These are phyloP conservation scores for Nysson spinosus DNA, from an alignment of 2,888 invertebrate species.

Conservation along the genomic window DNA sequence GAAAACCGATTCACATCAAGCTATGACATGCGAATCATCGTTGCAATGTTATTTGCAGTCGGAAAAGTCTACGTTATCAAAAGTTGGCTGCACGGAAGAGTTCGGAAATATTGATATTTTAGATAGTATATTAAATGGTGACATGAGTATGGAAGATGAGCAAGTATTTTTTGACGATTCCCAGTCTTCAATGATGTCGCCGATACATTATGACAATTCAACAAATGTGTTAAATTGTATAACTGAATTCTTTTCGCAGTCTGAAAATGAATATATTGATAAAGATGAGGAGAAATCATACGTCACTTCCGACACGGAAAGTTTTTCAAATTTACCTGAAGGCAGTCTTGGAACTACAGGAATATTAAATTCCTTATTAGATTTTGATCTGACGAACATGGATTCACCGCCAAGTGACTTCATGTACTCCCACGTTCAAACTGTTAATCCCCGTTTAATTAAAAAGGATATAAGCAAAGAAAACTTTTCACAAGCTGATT, in stretches of 20 bases:
- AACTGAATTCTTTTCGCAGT: constrained; percentile 39
- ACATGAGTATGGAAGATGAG: constrained; percentile 57
- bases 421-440: constrained; percentile 54
- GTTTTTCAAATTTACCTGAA: constrained; percentile 25
- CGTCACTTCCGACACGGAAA: constrained; percentile 14
- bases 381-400: constrained; percentile 56
- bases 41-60: constrained; percentile 10
- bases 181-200: constrained; percentile 36
- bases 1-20: constrained; percentile 12
- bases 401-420: constrained; percentile 56
- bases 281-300: constrained; percentile 15
- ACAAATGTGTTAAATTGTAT: constrained; percentile 35
- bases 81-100: constrained; percentile 32
- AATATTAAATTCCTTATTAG: constrained; percentile 51
- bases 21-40: constrained; percentile 3
- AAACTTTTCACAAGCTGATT: constrained; percentile 10
- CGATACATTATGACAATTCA: constrained; percentile 39
- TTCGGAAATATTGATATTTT: constrained; percentile 58
- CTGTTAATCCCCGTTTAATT: constrained; percentile 59
- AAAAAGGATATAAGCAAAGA: constrained; percentile 32
- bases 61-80: constrained; percentile 17
- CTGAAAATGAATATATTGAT: constrained; percentile 13
- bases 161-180: constrained; percentile 53
- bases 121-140: constrained; percentile 58
- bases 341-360: constrained; percentile 33